Base-by-base conservation (phyloP, 2,113 vertebrate genomes). In the Rhagologus leucostigma region DNA sequence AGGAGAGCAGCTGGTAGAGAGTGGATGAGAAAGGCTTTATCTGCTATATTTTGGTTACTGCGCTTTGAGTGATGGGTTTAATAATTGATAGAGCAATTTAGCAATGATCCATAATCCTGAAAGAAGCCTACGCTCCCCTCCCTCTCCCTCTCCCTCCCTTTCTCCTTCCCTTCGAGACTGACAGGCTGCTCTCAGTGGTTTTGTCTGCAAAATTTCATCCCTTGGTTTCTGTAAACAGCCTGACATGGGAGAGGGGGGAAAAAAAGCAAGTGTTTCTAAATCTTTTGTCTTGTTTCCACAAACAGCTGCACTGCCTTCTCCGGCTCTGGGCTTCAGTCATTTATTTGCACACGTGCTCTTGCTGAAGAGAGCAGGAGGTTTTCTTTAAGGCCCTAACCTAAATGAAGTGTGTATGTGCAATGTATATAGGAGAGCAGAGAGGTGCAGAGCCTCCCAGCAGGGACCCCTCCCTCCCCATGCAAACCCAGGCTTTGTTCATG, bases 1-100 rank as follows among this genome's bases (percentile, higher is more conserved):
- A 92, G 77, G 77, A 92, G 90, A 97, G 89, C 92, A 92, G 79
- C 96, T 96, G 92, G 89, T 89, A 75, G 91, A 97, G 70, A 78
- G 91, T 91, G 81, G 78, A 90, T 96, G 90, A 89, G 95, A 95
- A 96, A 87, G 70, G 95, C 95, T 97, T 96, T 92, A 92, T 95
- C 86, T 96, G 89, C 82, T 94, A 8, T 94, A 91, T 95, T 97
- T 97, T 93, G 93, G 95, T 97, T 95, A 91, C 95, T 95, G 88
- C 0, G 11, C 89, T 88, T 95, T 96, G 92, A 95, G 77, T 95
- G 91, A 95, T 94, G 90, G 93, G 93, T 95, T 95, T 97, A 94
- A 93, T 97, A 97, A 97, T 95, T 95, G 96, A 97, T 96, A 96
- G 94, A 96, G 94, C 90, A 97, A 92, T 95, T 95, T 96, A 93